A percentile compares a stretch with the other conserved stretches of the same genome.
Conservation (phyloP, 1,140 invertebrate genomes). For the Trichonephila clavipes region DNA sequence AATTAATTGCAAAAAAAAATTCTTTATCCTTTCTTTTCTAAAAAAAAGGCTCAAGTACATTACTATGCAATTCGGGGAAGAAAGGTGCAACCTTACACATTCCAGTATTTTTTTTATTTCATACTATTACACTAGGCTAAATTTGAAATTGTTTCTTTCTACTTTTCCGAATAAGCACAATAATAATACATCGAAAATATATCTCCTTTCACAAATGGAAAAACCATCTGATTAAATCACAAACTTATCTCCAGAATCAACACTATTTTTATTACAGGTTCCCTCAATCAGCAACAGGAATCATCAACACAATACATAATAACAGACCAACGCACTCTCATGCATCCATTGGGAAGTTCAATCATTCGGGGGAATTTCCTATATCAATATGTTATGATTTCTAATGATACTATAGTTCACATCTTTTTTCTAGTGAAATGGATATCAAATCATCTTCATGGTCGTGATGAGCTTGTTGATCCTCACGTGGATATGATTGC, state of each 20-base stretch:
- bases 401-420: not conserved
- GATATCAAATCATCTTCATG: not conserved
- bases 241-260: not conserved
- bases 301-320: not conserved
- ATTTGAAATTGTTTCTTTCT: too few species aligned
- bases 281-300: not conserved
- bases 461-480: conserved; percentile 5
- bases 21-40: too few species aligned
- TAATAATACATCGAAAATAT: not conserved
- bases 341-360: not conserved
- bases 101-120: too few species aligned
- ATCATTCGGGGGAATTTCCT: not conserved
- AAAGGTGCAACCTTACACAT: too few species aligned
- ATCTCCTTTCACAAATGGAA: not conserved
- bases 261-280: not conserved
- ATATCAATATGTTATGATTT: conserved; percentile 14
- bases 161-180: too few species aligned
- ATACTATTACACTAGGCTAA: too few species aligned
- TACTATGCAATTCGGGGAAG: too few species aligned
- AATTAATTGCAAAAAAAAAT: too few species aligned
- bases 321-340: not conserved
- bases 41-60: too few species aligned
- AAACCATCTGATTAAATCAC: conserved; percentile 2
- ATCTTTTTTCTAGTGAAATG: not conserved
- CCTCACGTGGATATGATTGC: not conserved